Evolutionary conservation across 1,140 invertebrate species (phyloP).

Genomic region (Calosoma granatense): DNA sequence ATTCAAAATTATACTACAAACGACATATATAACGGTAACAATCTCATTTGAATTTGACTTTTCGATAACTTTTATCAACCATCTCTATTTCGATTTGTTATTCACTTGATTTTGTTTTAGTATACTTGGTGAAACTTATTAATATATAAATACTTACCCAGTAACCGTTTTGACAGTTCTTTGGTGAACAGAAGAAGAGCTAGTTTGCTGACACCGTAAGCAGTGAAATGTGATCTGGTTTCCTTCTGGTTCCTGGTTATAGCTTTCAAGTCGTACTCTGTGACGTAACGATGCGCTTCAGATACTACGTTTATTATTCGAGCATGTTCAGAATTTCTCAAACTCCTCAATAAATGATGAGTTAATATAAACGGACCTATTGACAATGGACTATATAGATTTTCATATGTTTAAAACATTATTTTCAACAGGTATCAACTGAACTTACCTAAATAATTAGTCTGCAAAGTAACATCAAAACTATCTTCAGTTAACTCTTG

Average conservation of each 20-base stretch:
- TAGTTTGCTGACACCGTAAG: slow-evolving; percentile 30
- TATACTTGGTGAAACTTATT: too few relatives aligned
- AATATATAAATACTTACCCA: slow-evolving; percentile 21
- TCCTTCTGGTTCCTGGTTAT: slow-evolving; percentile 26
- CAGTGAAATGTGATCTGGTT: slow-evolving; percentile 25
- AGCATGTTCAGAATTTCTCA: slow-evolving; percentile 23
- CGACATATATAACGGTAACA: too few relatives aligned
- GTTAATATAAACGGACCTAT: slow-evolving; percentile 32
- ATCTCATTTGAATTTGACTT: too few relatives aligned
- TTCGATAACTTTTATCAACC: too few relatives aligned
- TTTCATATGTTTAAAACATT: not conserved
- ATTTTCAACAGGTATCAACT: not conserved
- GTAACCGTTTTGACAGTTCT: slow-evolving; percentile 24
- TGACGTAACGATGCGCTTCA: slow-evolving; percentile 28
- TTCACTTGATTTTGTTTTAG: not conserved
- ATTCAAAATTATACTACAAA: not conserved
- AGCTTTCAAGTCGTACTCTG: slow-evolving; percentile 28
- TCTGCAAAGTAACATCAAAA: slow-evolving; percentile 49
- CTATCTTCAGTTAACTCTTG: slow-evolving; percentile 43
- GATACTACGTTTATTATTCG: slow-evolving; percentile 31
- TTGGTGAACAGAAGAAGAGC: slow-evolving; percentile 27
- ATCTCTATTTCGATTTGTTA: too few relatives aligned
- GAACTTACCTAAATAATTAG: slow-evolving; percentile 45
- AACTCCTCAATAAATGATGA: slow-evolving; percentile 24
- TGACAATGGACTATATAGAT: slow-evolving; percentile 16